A percentile compares a stretch with the other conserved stretches of the same genome.
phyloP scores from a whole-genome alignment of 1,140 invertebrate genomes.

The Augochlora pura region DNA sequence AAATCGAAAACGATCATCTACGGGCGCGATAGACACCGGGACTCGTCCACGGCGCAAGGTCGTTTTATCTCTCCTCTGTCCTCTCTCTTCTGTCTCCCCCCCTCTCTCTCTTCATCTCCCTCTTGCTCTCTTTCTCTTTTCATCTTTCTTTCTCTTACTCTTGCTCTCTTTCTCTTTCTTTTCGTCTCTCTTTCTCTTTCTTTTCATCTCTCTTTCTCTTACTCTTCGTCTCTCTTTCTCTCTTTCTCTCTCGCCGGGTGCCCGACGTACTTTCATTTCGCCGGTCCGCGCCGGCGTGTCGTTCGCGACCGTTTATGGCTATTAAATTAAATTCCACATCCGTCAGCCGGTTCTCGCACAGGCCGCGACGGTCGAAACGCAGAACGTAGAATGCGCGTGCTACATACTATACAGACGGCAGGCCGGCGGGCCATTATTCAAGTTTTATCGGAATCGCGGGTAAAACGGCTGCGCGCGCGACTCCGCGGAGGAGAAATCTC shows the following conservation, averaged over 20 bases:
- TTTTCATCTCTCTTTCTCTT: too few relatives aligned
- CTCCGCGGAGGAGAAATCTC: slow-evolving; percentile 13
- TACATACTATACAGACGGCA: too few relatives aligned
- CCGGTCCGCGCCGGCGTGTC: slow-evolving; percentile 41
- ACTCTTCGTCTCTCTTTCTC: too few relatives aligned
- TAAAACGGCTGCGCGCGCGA: slow-evolving; percentile 4
- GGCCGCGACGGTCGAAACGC: slow-evolving; percentile 7
- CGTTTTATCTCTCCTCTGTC: slow-evolving; percentile 65
- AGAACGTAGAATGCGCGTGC: slow-evolving; percentile 19
- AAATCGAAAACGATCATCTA: slow-evolving; percentile 73
- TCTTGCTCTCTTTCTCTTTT: too few relatives aligned
- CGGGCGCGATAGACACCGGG: slow-evolving; percentile 49
- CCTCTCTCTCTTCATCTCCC: too few relatives aligned
- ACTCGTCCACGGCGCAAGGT: slow-evolving; percentile 61
- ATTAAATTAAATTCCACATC: slow-evolving; percentile 66
- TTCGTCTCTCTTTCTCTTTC: too few relatives aligned
- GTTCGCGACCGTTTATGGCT: slow-evolving; percentile 59
- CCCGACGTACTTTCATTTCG: slow-evolving; percentile 60
- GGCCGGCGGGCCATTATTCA: slow-evolving; percentile 36
- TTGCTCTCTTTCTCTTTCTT: slow-evolving; percentile 20
- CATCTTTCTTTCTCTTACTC: slow-evolving; percentile 36
- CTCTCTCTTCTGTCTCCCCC: too few relatives aligned
- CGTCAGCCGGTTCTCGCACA: slow-evolving; percentile 31
- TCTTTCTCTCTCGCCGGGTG: slow-evolving; percentile 24
- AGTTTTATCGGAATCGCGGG: slow-evolving; percentile 35